These are phyloP conservation scores for Muscicapa striata DNA, from an alignment of 2,797 vertebrate genomes.

Conservation along the genomic window DNA sequence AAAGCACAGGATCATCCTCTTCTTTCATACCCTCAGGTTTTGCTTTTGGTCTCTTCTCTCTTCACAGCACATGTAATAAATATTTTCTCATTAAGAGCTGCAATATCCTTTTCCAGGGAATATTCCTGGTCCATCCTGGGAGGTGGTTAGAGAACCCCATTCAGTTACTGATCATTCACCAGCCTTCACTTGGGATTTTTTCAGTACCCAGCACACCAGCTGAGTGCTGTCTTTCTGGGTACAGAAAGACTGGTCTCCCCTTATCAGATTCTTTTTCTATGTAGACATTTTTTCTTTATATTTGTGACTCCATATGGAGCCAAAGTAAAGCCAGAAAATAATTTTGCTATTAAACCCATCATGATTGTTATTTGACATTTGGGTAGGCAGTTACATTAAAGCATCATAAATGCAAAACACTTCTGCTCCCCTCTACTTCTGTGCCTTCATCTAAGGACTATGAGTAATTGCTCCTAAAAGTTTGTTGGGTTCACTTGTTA, in stretches of 20 bases:
- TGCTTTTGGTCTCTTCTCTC: background rate
- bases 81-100: background rate
- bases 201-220: background rate
- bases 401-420: background rate
- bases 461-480: background rate
- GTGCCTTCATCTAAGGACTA: background rate
- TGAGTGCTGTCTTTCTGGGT: background rate
- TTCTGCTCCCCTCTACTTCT: background rate
- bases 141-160: background rate
- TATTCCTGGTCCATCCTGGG: background rate
- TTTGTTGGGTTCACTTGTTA: background rate
- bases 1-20: background rate
- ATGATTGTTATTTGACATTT: background rate
- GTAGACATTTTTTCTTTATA: background rate
- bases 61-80: background rate
- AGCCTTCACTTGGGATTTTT: background rate
- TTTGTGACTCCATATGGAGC: background rate
- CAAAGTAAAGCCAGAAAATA: background rate
- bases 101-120: background rate
- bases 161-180: background rate
- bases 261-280: background rate
- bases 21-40: background rate
- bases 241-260: background rate
- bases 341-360: background rate
- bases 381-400: background rate